phyloP scores from a whole-genome alignment of 2,888 invertebrate species.

The Caenorhabditis sulstoni region DNA sequence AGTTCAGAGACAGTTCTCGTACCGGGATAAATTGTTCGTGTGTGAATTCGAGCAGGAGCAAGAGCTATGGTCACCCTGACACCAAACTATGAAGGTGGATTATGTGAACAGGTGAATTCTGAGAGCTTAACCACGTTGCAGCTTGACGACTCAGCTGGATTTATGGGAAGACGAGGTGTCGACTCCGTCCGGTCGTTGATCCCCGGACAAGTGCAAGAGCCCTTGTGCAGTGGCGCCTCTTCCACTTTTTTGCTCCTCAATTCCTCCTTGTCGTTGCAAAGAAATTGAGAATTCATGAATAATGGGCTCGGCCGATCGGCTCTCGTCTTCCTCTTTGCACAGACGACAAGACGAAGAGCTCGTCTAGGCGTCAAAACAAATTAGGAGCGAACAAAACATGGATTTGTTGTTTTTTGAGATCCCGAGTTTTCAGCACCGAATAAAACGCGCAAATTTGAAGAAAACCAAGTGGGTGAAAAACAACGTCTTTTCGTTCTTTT shows the following conservation, averaged over 20 bases:
- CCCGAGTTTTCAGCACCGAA: constrained; percentile 47
- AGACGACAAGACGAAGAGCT: constrained; percentile 10
- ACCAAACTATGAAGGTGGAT: too few species aligned
- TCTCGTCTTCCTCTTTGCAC: neutral
- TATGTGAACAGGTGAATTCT: too few species aligned
- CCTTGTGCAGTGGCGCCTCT: neutral
- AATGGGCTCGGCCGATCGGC: constrained; percentile 6
- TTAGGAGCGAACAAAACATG: constrained; percentile 47
- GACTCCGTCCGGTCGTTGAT: too few species aligned
- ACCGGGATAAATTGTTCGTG: too few species aligned
- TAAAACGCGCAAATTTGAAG: constrained; percentile 46
- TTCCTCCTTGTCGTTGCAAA: neutral
- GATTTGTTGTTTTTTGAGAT: constrained; percentile 52
- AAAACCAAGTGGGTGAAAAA: constrained; percentile 52
- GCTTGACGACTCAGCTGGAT: too few species aligned
- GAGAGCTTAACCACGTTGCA: too few species aligned
- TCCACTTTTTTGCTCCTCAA: neutral
- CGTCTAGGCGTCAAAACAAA: constrained; percentile 44
- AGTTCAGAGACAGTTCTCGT: too few species aligned
- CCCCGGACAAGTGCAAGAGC: neutral
- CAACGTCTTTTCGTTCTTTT: constrained; percentile 27
- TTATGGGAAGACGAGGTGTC: too few species aligned
- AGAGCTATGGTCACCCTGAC: too few species aligned
- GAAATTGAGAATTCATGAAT: constrained; percentile 6
- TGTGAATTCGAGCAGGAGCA: too few species aligned